These are phyloP conservation scores for Hippopotamus amphibius DNA, from an alignment of 2,113 vertebrate species.

Conservation along the genomic window DNA sequence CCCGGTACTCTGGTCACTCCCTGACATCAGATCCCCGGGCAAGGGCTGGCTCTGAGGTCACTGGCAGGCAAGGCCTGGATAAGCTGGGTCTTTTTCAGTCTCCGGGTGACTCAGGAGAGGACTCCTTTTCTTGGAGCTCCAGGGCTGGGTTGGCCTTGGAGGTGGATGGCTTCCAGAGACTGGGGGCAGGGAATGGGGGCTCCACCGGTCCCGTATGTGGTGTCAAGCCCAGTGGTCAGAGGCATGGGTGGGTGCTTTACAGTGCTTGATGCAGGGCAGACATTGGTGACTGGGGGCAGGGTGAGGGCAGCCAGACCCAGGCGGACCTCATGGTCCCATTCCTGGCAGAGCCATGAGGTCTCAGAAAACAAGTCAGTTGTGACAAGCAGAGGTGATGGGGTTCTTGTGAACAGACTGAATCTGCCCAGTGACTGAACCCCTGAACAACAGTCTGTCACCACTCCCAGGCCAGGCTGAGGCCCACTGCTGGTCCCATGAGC, in stretches of 20 bases:
- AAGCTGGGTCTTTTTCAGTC: not conserved
- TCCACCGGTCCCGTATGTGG: not conserved
- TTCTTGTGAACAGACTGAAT: conserved; percentile 64
- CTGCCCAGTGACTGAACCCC: conserved; percentile 70
- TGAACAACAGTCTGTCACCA: conserved; percentile 74
- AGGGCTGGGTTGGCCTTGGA: not conserved
- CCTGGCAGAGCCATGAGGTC: fast-evolving
- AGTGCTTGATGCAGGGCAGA: not conserved
- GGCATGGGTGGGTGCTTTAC: not conserved
- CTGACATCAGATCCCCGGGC: not conserved
- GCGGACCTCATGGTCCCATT: not conserved
- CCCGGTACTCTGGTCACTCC: not conserved
- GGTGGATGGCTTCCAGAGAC: not conserved
- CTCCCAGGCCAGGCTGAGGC: conserved; percentile 56
- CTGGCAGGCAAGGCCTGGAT: not conserved
- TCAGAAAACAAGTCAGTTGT: conserved; percentile 67
- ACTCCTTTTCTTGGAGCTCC: not conserved
- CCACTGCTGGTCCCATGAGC: not conserved
- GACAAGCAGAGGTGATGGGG: conserved; percentile 33
- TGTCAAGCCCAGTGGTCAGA: not conserved
- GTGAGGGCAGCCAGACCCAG: not conserved
- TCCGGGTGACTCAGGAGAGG: not conserved
- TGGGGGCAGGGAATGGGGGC: not conserved
- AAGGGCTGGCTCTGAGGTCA: not conserved
- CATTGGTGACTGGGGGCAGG: not conserved